These are phyloP conservation scores for Pundamilia nyererei DNA, from an alignment of 2,113 vertebrate species.

Conservation along the genomic window DNA sequence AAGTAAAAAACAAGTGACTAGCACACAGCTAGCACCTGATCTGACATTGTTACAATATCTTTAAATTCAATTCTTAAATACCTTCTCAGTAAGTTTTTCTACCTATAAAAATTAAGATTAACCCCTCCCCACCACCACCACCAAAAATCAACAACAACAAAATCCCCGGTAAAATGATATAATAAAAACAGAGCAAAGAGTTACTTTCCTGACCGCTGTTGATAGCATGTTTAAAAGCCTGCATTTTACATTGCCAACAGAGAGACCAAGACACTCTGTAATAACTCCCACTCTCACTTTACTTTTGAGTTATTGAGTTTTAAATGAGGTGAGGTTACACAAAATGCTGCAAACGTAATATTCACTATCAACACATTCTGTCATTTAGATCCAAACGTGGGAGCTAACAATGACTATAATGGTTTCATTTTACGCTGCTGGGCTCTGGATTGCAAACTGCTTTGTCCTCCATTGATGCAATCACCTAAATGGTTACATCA, in stretches of 20 bases:
- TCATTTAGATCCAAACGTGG: not conserved
- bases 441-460: not conserved
- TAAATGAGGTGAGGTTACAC: constrained; percentile 15
- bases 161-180: not conserved
- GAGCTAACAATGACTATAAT: not conserved
- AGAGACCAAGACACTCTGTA: not conserved
- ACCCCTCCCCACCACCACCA: not conserved
- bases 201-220: not conserved
- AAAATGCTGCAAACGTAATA: not conserved
- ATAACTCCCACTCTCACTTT: constrained; percentile 6
- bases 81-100: not conserved
- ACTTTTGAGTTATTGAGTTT: not conserved
- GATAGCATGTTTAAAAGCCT: not conserved
- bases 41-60: not conserved
- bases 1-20: not conserved
- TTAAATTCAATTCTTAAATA: not conserved
- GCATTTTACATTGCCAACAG: not conserved
- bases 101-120: not conserved
- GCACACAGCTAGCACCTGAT: not conserved
- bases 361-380: not conserved
- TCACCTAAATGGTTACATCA: constrained; percentile 10
- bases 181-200: not conserved
- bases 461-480: constrained; percentile 8
- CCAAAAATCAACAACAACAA: no score
- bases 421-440: constrained; percentile 2